phyloP scores from a whole-genome alignment of 2,888 invertebrate genomes.

The Trichogramma dendrolimi region DNA sequence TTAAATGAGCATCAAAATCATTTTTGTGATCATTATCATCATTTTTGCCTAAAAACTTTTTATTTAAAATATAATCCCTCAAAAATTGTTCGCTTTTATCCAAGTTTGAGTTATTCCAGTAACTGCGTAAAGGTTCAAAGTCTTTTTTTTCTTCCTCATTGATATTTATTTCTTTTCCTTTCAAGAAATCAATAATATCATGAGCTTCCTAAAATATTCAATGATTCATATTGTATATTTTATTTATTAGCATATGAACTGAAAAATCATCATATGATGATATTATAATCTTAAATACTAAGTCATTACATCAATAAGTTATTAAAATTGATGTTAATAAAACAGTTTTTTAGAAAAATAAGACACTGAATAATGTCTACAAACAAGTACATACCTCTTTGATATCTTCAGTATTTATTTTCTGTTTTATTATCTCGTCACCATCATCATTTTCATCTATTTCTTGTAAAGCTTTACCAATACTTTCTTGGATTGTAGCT shows the following conservation, averaged over 20 bases:
- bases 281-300: not conserved
- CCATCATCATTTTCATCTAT: conserved; percentile 56
- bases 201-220: conserved; percentile 49
- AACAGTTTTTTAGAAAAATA: conserved; percentile 4
- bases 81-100: conserved; percentile 84
- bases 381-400: conserved; percentile 31
- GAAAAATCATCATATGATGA: not conserved
- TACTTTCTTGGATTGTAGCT: conserved; percentile 62
- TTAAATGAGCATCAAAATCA: conserved; percentile 54
- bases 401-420: conserved; percentile 51
- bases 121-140: conserved; percentile 72
- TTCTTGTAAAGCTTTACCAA: conserved; percentile 56
- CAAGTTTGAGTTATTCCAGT: conserved; percentile 80
- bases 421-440: conserved; percentile 39
- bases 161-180: conserved; percentile 65
- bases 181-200: conserved; percentile 75
- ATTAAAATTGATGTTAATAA: not conserved
- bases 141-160: conserved; percentile 59
- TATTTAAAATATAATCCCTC: conserved; percentile 86
- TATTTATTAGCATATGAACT: not conserved
- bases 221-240: conserved; percentile 10
- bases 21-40: conserved; percentile 34
- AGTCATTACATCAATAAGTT: no score
- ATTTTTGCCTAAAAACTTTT: conserved; percentile 57
- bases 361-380: conserved; percentile 5